These are phyloP conservation scores for Orycteropus afer DNA, from an alignment of 2,113 vertebrate species.

Conservation along the genomic window DNA sequence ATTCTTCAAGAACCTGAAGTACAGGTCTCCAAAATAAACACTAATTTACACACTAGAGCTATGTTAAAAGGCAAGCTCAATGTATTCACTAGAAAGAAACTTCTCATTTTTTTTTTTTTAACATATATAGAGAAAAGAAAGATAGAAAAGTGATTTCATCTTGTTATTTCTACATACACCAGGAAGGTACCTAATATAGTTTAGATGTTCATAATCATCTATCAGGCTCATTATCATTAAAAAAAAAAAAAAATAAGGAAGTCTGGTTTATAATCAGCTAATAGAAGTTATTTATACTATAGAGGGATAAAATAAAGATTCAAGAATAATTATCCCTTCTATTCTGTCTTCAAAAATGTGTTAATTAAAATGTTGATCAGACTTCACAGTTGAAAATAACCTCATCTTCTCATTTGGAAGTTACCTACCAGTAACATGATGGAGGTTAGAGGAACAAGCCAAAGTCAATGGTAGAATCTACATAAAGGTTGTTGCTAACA, in stretches of 20 bases:
- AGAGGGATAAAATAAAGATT: neutral
- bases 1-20: neutral
- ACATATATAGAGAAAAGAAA: neutral
- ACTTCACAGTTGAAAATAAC: constrained; percentile 52
- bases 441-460: neutral
- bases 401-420: neutral
- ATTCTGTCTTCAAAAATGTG: neutral
- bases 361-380: constrained; percentile 62
- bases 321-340: neutral
- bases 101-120: neutral
- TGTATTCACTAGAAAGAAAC: neutral
- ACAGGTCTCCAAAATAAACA: neutral
- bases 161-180: neutral
- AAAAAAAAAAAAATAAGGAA: neutral
- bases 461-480: neutral
- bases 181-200: constrained; percentile 3
- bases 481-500: neutral
- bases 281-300: neutral
- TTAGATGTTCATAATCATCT: neutral
- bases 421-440: neutral
- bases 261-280: neutral
- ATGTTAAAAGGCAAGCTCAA: constrained; percentile 14
- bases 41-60: neutral
- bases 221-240: neutral
- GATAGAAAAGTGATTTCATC: neutral